These are phyloP conservation scores for Pollenia angustigena DNA, from an alignment of 2,888 invertebrate genomes.

Conservation along the genomic window DNA sequence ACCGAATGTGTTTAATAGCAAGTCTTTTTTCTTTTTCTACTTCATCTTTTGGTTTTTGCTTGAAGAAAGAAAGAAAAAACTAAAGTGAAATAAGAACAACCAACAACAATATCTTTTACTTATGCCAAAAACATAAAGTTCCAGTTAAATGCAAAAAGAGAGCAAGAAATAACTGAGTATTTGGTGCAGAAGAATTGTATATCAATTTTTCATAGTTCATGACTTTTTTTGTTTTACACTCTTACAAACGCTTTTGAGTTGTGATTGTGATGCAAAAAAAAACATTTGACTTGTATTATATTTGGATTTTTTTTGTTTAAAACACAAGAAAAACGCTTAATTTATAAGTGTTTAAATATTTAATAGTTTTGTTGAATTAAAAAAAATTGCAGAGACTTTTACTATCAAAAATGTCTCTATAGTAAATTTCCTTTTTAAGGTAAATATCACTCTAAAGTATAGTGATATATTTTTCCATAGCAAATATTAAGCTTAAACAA, in stretches of 20 bases:
- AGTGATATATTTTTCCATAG: too few species aligned
- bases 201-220: constrained; percentile 61
- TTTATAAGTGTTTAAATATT: constrained; percentile 10
- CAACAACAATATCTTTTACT: constrained; percentile 29
- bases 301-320: neutral
- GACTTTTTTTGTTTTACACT: constrained; percentile 8
- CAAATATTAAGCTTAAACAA: too few species aligned
- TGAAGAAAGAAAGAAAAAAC: constrained; percentile 3
- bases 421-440: too few species aligned
- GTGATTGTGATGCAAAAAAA: constrained; percentile 4
- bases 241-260: constrained; percentile 14
- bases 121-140: constrained; percentile 49
- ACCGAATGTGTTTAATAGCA: neutral
- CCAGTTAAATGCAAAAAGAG: constrained; percentile 30
- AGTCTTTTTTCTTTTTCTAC: neutral
- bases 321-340: neutral
- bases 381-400: neutral
- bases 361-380: constrained; percentile 17
- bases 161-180: constrained; percentile 15
- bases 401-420: neutral
- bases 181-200: constrained; percentile 64
- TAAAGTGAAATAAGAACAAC: constrained; percentile 11
- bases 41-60: neutral
- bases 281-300: neutral
- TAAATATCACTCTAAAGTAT: too few species aligned